These are phyloP conservation scores for Ceyx margarethae DNA, from an alignment of 2,113 vertebrate genomes.

Conservation along the genomic window DNA sequence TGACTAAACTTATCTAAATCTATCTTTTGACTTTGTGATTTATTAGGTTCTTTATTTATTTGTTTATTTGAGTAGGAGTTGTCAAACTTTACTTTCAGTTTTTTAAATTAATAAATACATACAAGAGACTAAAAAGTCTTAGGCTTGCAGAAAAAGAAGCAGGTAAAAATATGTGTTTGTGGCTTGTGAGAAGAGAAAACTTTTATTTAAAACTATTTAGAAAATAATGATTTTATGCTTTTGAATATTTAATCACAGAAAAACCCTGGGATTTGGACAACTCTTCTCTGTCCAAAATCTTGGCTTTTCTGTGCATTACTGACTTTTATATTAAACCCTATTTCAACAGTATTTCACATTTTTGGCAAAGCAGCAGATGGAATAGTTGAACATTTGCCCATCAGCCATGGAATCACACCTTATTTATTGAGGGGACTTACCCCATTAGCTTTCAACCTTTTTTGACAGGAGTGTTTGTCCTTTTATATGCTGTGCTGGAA, in stretches of 20 bases:
- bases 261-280: neutral
- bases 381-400: conserved; percentile 41
- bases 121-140: neutral
- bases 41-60: neutral
- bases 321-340: neutral
- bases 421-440: conserved; percentile 19
- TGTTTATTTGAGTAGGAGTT: neutral
- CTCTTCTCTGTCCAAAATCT: neutral
- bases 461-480: neutral
- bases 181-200: neutral
- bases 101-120: neutral
- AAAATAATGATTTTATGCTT: neutral
- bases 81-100: neutral
- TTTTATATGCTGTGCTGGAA: neutral
- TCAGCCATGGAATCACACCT: neutral
- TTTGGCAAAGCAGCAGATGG: neutral
- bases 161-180: neutral
- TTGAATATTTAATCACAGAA: neutral
- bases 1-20: neutral
- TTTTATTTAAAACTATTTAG: neutral
- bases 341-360: neutral
- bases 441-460: neutral
- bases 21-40: neutral
- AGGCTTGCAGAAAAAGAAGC: neutral
- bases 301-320: neutral